phyloP scores from a whole-genome alignment of 2,113 vertebrate genomes.

The Ictalurus furcatus region DNA sequence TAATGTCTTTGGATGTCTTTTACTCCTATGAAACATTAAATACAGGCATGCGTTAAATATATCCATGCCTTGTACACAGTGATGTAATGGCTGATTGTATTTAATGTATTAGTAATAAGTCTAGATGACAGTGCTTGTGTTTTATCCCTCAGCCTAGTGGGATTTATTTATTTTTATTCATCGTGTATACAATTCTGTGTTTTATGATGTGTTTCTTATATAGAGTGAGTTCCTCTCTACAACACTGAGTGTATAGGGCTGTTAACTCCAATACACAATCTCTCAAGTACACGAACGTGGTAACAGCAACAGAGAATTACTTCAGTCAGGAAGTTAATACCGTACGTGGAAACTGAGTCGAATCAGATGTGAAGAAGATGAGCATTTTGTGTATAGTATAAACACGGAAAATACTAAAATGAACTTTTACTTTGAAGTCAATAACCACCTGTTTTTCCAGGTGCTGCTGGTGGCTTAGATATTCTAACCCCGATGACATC shows the following conservation, averaged over 20 bases:
- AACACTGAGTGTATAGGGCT: neutral
- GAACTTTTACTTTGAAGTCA: neutral
- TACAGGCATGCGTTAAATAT: neutral
- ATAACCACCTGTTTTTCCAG: neutral
- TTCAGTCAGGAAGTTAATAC: neutral
- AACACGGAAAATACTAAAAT: neutral
- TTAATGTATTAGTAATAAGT: neutral
- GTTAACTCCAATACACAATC: neutral
- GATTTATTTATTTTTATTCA: neutral
- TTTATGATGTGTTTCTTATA: neutral
- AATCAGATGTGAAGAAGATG: neutral
- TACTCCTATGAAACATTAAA: neutral
- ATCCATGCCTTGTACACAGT: neutral
- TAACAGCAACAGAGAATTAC: neutral
- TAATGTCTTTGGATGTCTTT: neutral
- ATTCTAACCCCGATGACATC: neutral
- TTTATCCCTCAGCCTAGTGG: neutral
- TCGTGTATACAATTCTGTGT: neutral
- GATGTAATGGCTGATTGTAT: neutral
- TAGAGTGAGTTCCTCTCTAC: neutral
- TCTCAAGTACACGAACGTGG: neutral
- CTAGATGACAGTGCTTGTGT: neutral
- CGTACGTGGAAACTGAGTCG: neutral
- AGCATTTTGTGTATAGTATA: neutral
- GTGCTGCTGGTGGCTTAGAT: neutral